Evolutionary conservation across 2,797 vertebrate genomes (phyloP).

Genomic region (Cossypha dichroa): DNA sequence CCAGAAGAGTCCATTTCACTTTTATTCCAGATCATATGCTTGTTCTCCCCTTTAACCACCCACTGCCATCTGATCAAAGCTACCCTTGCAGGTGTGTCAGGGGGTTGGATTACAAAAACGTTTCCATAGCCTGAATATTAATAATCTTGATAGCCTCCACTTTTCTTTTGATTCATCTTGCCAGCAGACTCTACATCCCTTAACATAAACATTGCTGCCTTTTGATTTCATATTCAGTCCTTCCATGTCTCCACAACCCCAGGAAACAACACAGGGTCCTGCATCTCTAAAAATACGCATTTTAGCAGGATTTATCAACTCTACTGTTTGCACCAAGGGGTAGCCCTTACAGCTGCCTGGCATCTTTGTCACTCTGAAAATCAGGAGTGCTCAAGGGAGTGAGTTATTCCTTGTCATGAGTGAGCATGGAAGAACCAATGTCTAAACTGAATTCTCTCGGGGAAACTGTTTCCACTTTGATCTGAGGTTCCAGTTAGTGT

Average conservation of each 20-base stretch:
- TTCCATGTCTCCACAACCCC: not conserved
- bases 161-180: not conserved
- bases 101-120: not conserved
- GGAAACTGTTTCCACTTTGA: not conserved
- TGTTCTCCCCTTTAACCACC: not conserved
- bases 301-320: not conserved
- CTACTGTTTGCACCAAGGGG: not conserved
- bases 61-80: not conserved
- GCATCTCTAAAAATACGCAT: not conserved
- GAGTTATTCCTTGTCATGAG: not conserved
- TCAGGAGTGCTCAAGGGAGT: not conserved
- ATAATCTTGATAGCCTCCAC: not conserved
- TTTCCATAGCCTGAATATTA: not conserved
- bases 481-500: not conserved
- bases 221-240: not conserved
- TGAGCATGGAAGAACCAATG: accelerated
- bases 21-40: not conserved
- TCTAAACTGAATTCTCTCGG: not conserved
- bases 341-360: not conserved
- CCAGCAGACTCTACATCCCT: not conserved
- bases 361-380: not conserved
- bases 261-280: not conserved
- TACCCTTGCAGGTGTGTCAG: not conserved
- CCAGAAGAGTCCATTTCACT: not conserved
- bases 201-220: not conserved